A percentile compares a stretch with the other conserved stretches of the same genome.
phyloP scores from a whole-genome alignment of 2,888 invertebrate genomes.

The Xestia rhomboidea region DNA sequence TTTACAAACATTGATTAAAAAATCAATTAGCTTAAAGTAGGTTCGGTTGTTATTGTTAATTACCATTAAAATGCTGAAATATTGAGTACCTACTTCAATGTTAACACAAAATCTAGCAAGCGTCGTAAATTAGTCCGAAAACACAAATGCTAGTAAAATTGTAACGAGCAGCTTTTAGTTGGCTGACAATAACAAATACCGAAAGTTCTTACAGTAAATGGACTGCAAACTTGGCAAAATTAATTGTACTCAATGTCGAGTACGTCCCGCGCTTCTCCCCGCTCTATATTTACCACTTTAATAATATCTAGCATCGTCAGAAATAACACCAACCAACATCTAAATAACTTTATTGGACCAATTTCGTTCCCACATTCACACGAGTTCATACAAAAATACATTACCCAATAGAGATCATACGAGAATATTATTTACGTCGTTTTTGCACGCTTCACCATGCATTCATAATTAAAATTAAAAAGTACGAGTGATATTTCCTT shows the following conservation, averaged over 20 bases:
- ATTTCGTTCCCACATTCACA: constrained; percentile 48
- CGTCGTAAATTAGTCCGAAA: constrained; percentile 64
- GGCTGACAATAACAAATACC: constrained; percentile 52
- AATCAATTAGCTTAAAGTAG: neutral
- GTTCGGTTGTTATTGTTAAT: constrained; percentile 17
- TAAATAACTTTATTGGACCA: constrained; percentile 67
- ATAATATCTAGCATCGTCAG: constrained; percentile 58
- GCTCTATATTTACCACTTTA: constrained; percentile 50
- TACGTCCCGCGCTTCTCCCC: constrained; percentile 31
- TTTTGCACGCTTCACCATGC: constrained; percentile 23
- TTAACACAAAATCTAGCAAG: constrained; percentile 30
- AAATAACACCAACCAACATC: constrained; percentile 64
- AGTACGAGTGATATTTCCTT: constrained; percentile 27
- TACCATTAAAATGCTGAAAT: constrained; percentile 26
- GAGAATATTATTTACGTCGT: constrained; percentile 23
- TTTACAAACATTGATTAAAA: constrained; percentile 17
- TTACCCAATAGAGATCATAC: constrained; percentile 23
- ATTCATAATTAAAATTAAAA: constrained; percentile 26
- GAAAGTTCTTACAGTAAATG: constrained; percentile 52
- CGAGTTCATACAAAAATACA: constrained; percentile 37
- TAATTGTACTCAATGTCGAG: constrained; percentile 63
- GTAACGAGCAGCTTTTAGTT: constrained; percentile 49
- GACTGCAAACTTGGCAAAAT: constrained; percentile 64
- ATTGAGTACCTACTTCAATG: constrained; percentile 25
- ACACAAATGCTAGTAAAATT: constrained; percentile 59